These are phyloP conservation scores for Andinoacara biseriatus DNA, from an alignment of 2,113 vertebrate species.

Conservation along the genomic window DNA sequence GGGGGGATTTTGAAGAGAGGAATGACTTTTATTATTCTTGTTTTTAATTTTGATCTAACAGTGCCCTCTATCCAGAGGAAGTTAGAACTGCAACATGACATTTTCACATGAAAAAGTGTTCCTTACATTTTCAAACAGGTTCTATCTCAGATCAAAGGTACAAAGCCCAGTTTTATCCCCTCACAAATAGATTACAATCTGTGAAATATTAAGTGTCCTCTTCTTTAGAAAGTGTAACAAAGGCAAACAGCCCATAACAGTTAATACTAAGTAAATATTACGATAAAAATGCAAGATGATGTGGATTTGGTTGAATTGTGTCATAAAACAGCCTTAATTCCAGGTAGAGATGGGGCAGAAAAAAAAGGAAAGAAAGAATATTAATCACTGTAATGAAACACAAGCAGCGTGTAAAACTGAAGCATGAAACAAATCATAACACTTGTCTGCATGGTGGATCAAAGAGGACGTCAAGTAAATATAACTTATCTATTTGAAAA, in stretches of 20 bases:
- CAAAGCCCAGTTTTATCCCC: neutral
- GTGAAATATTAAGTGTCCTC: neutral
- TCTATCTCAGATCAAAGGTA: neutral
- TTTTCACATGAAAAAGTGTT: neutral
- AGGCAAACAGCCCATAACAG: neutral
- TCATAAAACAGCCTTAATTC: neutral
- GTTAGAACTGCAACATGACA: conserved; percentile 36
- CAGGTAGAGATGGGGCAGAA: neutral
- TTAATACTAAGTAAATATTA: neutral
- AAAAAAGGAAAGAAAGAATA: neutral
- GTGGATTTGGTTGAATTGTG: neutral
- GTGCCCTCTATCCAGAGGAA: conserved; percentile 56
- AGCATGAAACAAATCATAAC: neutral
- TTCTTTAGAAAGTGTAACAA: neutral
- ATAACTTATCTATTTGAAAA: neutral
- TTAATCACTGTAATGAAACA: neutral
- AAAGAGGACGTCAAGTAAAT: neutral
- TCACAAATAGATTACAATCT: neutral
- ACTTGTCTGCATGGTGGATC: neutral
- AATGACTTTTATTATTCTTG: neutral
- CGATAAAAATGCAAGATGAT: neutral
- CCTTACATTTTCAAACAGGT: neutral
- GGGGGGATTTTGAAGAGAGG: neutral
- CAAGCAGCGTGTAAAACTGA: neutral
- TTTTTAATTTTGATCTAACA: conserved; percentile 46